These are phyloP conservation scores for Auanema freiburgensis DNA, from an alignment of 2,888 invertebrate genomes.

Conservation along the genomic window DNA sequence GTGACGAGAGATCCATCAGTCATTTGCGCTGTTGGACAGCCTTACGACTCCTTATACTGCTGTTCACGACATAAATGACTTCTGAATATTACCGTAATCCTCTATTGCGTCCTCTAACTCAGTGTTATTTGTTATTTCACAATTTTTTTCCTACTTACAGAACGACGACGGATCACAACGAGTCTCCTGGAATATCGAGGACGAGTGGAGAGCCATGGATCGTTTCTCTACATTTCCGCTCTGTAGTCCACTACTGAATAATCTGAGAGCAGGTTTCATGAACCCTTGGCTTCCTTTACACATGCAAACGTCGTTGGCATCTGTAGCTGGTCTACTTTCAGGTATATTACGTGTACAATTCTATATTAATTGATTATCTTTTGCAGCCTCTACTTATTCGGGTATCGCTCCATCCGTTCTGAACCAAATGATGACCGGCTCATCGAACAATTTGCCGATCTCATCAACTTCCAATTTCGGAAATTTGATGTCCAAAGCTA, in stretches of 20 bases:
- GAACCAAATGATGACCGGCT: too few species aligned
- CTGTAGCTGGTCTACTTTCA: too few species aligned
- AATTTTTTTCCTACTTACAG: slow-evolving; percentile 11
- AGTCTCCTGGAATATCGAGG: slow-evolving; percentile 12
- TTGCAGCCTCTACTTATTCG: too few species aligned
- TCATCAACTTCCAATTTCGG: too few species aligned
- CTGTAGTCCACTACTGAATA: slow-evolving; percentile 16
- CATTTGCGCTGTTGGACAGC: slow-evolving; percentile 17
- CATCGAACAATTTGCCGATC: too few species aligned
- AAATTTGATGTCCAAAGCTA: too few species aligned
- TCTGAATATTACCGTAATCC: too few species aligned
- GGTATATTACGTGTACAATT: background rate
- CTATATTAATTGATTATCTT: background rate
- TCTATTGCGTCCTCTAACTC: too few species aligned
- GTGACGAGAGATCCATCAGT: slow-evolving; percentile 24
- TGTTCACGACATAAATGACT: too few species aligned
- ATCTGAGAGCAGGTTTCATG: slow-evolving; percentile 17
- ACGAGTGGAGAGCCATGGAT: slow-evolving; percentile 21
- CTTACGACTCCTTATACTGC: background rate
- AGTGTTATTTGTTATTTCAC: background rate
- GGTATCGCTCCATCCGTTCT: too few species aligned
- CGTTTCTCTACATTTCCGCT: slow-evolving; percentile 17
- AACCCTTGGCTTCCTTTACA: slow-evolving; percentile 10
- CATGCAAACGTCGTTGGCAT: too few species aligned
- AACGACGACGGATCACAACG: slow-evolving; percentile 9